A percentile compares a stretch with the other conserved stretches of the same genome.
These are phyloP conservation scores for Bibio marci DNA, from an alignment of 2,888 invertebrate species.

Conservation along the genomic window DNA sequence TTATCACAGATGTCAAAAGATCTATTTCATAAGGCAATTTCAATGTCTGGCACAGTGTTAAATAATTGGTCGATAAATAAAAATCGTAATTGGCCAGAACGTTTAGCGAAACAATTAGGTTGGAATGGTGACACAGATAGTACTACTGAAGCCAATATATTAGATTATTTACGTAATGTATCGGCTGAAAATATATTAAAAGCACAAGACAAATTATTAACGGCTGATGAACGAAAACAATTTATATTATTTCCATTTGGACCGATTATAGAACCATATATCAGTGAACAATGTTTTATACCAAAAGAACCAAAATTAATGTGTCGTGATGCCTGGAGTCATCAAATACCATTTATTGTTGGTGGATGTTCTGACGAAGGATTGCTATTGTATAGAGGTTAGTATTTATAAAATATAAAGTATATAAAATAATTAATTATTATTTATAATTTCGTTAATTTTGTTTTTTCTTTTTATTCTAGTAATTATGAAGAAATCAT, in stretches of 20 bases:
- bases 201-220: slow-evolving; percentile 16
- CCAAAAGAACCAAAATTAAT: slow-evolving; percentile 15
- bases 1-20: slow-evolving; percentile 30
- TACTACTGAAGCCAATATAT: slow-evolving; percentile 1
- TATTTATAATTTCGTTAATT: background rate
- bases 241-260: slow-evolving; percentile 22
- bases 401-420: too few relatives aligned
- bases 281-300: slow-evolving; percentile 20
- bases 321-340: slow-evolving; percentile 21
- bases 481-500: slow-evolving; percentile 3
- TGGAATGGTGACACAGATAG: slow-evolving; percentile 15
- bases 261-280: slow-evolving; percentile 24
- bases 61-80: slow-evolving; percentile 24
- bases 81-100: slow-evolving; percentile 17
- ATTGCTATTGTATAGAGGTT: slow-evolving; percentile 20
- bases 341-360: slow-evolving; percentile 21
- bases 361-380: slow-evolving; percentile 27
- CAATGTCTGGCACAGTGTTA: slow-evolving; percentile 23
- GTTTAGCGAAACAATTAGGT: slow-evolving; percentile 18
- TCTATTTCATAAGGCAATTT: slow-evolving; percentile 24
- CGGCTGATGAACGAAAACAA: slow-evolving; percentile 18
- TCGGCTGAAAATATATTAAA: slow-evolving; percentile 19
- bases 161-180: slow-evolving; percentile 18
- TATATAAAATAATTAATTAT: too few relatives aligned
- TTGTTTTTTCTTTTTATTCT: background rate